Conservation (phyloP, 2,888 invertebrate genomes). For the Euplexia lucipara region DNA sequence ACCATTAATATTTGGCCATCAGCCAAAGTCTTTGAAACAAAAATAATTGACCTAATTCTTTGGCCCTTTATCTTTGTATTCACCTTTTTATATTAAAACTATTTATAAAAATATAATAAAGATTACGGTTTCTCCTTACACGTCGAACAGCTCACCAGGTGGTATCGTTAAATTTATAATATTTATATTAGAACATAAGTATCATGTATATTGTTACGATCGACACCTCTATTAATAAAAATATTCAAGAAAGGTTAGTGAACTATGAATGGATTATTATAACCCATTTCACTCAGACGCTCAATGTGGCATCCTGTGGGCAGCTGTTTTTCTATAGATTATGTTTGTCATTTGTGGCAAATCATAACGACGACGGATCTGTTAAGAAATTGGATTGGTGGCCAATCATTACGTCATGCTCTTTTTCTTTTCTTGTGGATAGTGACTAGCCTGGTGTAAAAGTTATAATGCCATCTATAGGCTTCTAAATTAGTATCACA, state of each 20-base stretch:
- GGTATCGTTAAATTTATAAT: conserved; percentile 6
- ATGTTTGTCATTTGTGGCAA: no score
- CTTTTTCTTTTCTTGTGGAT: no score
- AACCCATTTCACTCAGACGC: conserved; percentile 35
- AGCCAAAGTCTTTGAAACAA: conserved; percentile 42
- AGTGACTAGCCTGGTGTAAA: no score
- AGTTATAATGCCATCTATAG: no score
- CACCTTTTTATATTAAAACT: conserved; percentile 27
- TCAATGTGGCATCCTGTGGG: conserved; percentile 8
- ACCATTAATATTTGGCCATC: conserved; percentile 32
- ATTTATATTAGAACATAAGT: conserved; percentile 25
- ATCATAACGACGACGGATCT: no score
- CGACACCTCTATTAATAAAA: conserved; percentile 24
- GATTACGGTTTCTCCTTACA: not conserved
- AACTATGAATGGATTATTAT: conserved; percentile 40
- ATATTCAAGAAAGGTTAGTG: conserved; percentile 37
- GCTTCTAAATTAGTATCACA: no score
- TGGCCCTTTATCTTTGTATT: conserved; percentile 28
- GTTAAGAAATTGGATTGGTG: no score
- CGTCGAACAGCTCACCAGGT: conserved; percentile 1
- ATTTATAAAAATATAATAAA: conserved; percentile 6
- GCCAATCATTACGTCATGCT: no score
- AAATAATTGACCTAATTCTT: conserved; percentile 49
- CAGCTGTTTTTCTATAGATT: not conserved
- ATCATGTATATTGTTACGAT: not conserved